Evolutionary conservation across 2,113 vertebrate genomes (phyloP).

Genomic region (Xerus inauris): DNA sequence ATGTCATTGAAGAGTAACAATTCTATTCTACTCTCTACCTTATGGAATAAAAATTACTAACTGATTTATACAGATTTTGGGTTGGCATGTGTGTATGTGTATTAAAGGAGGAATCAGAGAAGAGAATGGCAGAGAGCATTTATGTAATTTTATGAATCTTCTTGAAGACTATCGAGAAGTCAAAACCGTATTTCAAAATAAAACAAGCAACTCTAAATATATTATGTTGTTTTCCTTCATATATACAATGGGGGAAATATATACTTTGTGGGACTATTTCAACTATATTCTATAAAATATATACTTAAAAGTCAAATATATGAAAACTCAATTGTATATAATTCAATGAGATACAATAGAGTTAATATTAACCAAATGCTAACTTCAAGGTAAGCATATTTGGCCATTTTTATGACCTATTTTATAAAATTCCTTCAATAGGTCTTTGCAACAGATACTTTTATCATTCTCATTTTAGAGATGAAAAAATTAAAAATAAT

Average conservation of each 20-base stretch:
- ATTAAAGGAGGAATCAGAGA: not conserved
- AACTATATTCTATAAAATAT: not conserved
- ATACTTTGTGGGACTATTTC: not conserved
- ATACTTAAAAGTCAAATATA: not conserved
- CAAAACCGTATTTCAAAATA: not conserved
- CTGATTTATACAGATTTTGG: not conserved
- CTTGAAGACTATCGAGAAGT: not conserved
- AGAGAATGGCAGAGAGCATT: not conserved
- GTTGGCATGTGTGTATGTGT: not conserved
- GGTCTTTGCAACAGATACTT: not conserved
- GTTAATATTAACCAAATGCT: slow-evolving; percentile 16
- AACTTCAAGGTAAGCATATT: not conserved
- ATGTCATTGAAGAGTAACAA: not conserved
- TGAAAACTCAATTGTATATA: not conserved
- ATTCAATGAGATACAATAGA: not conserved
- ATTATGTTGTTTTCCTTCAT: not conserved
- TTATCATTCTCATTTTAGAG: not conserved
- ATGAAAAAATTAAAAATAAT: not conserved
- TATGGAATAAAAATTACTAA: not conserved
- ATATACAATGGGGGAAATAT: not conserved
- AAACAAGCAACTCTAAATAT: not conserved
- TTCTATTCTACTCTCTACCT: not conserved
- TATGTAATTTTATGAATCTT: not conserved
- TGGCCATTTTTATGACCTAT: not conserved
- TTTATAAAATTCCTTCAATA: not conserved